Base-by-base conservation (phyloP, 2,113 vertebrate species). In the Helogale parvula region DNA sequence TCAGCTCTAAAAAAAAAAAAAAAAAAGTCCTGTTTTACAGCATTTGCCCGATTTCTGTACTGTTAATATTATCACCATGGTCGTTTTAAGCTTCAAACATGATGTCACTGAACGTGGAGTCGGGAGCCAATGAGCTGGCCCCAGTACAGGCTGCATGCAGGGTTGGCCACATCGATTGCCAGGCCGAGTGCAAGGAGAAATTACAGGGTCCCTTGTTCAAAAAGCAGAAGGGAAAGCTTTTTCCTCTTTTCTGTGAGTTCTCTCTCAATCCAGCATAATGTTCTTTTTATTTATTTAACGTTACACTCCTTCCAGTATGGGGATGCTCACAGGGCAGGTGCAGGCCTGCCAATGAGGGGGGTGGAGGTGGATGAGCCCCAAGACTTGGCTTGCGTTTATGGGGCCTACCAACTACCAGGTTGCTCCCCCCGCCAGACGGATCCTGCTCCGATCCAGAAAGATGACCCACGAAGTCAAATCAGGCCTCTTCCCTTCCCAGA, bases 11-110 rank as follows among this genome's bases (percentile, higher is more conserved):
- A 69, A 94, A 76, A 76, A 76, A 76, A 60, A 45, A 45, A n/a
- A 65, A 41, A 68, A 21, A 68, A 71, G 41, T n/a, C 60, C 41
- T 82, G 35, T 54, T 96, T 92, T 90, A 82, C 45, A 77, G 72
- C 41, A 33, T 79, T 93, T 96, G 84, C 76, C 88, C 35, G 31
- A 27, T 94, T 87, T 94, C 93, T 45, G 41, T 94, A 71, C 57
- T 63, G 47, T 85, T 82, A 52, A 79, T 38, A 80, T 35, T 35
- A 47, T 71, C 35, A 35, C 41, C 33, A 3, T 10, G 33, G 77
- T 33, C 35, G 57, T 93, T 88, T 74, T 52, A 69, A 81, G 29
- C 57, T 60, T 57, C 29, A 31, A 71, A 33, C n/a, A 31, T 83
- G 90, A 82, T 38, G 41, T 84, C 68, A 93, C 54, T 41, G 41